phyloP scores from a whole-genome alignment of 92 coral and sea anemone genomes.

The Isaurus tuberculatus region DNA sequence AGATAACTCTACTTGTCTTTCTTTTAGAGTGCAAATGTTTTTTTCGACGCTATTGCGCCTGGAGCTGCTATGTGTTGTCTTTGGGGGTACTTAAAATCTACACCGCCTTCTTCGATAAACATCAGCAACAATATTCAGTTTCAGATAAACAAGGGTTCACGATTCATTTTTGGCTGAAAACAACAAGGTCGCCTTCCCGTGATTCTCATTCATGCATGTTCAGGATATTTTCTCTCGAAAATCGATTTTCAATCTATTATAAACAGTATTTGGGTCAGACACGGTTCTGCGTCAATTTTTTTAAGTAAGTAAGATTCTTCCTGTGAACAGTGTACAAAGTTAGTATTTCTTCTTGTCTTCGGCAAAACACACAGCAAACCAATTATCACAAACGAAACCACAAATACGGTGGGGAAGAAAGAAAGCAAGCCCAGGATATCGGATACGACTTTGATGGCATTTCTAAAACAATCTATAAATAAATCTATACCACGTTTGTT shows the following conservation, averaged over 20 bases:
- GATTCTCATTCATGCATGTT: neutral
- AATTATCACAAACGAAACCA: neutral
- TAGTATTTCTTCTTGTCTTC: neutral
- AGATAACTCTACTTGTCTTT: neutral
- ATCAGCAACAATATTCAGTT: conserved; percentile 16
- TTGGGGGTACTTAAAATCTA: neutral
- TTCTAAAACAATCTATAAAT: too few species aligned
- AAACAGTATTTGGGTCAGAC: neutral
- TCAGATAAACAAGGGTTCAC: conserved; percentile 7
- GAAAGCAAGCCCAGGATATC: neutral
- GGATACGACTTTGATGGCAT: too few species aligned
- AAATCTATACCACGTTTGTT: too few species aligned
- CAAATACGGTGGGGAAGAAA: neutral
- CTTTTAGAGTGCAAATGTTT: neutral
- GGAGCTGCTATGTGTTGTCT: neutral
- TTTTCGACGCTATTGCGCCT: too few species aligned
- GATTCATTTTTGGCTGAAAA: neutral
- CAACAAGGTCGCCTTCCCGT: neutral
- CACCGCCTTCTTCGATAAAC: conserved; percentile 29
- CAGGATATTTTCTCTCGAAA: neutral
- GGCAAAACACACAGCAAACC: neutral
- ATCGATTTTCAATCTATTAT: neutral
- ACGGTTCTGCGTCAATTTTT: too few species aligned
- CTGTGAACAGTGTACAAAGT: neutral
- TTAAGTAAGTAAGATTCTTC: neutral